Evolutionary conservation across 2,888 invertebrate species (phyloP), one percentile per base, ranked within the genome.

Genomic region (Cheilosia scutellata): DNA sequence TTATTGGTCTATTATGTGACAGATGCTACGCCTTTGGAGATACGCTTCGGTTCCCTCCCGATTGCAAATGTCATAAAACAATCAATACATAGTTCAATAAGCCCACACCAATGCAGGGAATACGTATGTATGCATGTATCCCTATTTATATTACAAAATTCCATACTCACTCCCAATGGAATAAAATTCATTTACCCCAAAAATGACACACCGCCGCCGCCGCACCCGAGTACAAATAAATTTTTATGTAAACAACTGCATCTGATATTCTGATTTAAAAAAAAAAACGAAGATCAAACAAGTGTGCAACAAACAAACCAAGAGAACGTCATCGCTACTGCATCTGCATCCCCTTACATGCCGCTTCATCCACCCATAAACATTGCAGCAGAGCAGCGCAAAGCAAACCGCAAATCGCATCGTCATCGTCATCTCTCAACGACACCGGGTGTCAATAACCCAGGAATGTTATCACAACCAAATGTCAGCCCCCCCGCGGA

Each of bases 371-470:
- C 27, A 16, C 20, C 44, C 47, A 13, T 40, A 1, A 27, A 33
- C 47, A 40, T 13, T 42, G n/a, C 33, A 55, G 9, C 47, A 68
- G 33, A 25, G 16, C 49, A 47, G 25, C 47, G 44, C 33, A 68
- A 57, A 13, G 5, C 25, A 44, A 47, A 55, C 65, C 57, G 16
- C 63, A 55, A 16, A 57, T 44, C n/a, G 29, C 53, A 47, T 33
- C 16, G 47, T 47, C 49, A 31, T 29, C 53, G 44, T 68, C 68
- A 76, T 76, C 51, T 65, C 66, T 51, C 49, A 42, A 70, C 68
- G 72, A 57, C 16, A 47, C 5, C 5, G 70, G 80, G 75, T 80
- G 84, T 80, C 84, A 84, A 84, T 84, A 84, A 84, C 80, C 84
- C 75, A 84, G 49, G 60, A 80, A 76, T 66, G 53, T 79, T 76